Evolutionary conservation across 2,113 vertebrate species (phyloP).

Genomic region (Pelobates fuscus): DNA sequence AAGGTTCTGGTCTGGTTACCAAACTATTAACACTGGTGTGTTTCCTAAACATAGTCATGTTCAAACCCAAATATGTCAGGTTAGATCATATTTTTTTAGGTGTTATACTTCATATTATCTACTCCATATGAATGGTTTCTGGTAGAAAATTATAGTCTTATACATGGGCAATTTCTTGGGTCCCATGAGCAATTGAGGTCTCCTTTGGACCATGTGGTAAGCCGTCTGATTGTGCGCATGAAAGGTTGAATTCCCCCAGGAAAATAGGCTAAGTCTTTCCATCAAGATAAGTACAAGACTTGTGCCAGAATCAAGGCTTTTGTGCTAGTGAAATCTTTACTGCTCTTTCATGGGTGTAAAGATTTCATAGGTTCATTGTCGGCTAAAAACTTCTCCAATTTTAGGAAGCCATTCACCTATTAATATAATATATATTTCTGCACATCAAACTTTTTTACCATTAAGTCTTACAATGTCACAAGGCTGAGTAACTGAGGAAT

Average conservation of each 20-base stretch:
- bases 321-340: slow-evolving; percentile 35
- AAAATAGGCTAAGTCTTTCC: slow-evolving; percentile 35
- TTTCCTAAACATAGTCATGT: slow-evolving; percentile 19
- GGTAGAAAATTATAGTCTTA: slow-evolving; percentile 33
- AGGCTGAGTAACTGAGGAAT: too few species aligned
- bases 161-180: slow-evolving; percentile 18
- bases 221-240: slow-evolving; percentile 35
- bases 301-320: slow-evolving; percentile 42
- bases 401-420: slow-evolving; percentile 17
- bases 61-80: slow-evolving; percentile 30
- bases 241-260: slow-evolving; percentile 40
- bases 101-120: slow-evolving; percentile 12
- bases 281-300: slow-evolving; percentile 38
- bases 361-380: slow-evolving; percentile 21
- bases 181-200: slow-evolving; percentile 35
- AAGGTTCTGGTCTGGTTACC: not conserved
- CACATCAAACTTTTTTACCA: not conserved
- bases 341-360: slow-evolving; percentile 38
- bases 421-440: not conserved
- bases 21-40: slow-evolving; percentile 25
- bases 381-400: not conserved
- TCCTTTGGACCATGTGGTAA: slow-evolving; percentile 45
- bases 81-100: slow-evolving; percentile 23
- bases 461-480: too few species aligned
- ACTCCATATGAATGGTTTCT: slow-evolving; percentile 28